Evolutionary conservation across 1,140 invertebrate species (phyloP), one percentile per base, ranked within the genome.

Genomic region (Episyrphus balteatus): DNA sequence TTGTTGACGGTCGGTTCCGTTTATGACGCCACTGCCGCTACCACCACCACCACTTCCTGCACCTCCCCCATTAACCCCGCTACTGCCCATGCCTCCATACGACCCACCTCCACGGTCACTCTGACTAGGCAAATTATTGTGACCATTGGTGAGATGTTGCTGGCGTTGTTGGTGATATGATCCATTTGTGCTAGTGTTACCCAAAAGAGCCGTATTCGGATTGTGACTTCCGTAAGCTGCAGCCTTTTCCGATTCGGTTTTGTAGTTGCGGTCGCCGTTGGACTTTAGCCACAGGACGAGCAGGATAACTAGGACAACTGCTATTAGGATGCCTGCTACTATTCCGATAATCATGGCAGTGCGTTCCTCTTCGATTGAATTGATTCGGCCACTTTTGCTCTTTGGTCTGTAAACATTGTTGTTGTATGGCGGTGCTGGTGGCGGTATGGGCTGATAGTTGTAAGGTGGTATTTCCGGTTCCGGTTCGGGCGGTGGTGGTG

Each of bases 251-350:
- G 92, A 88, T 54, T 94, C 90, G 32, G 93, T 83, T 67, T 94
- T 95, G 65, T 92, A 95, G 14, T 83, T 85, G 12, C 83, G 80
- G 62, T 92, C 88, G 13, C 88, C 80, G 39, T 88, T 78, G 54
- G 85, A 86, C 68, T 91, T 87, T 46, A 80, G 68, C 69, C 88
- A 89, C 52, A 94, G 78, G 47, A 96, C 83, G 42, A 93, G 80
- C 31, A 95, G 79, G 15, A 92, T 86, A 45, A 96, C 83, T 31
- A 95, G 76, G 12, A 97, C 84, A 48, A 96, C 84, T 19, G 88
- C 88, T 57, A 96, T 92, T 37, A 96, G 73, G 8, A 90, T 85
- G 18, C 87, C 90, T 1, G 89, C 90, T 47, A 93, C 89, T 50
- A 95, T 92, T 52, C 86, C 86, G 34, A 92, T 88, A 38, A 92